phyloP scores from a whole-genome alignment of 2,888 invertebrate species.

The Kryphioiulus occultus region DNA sequence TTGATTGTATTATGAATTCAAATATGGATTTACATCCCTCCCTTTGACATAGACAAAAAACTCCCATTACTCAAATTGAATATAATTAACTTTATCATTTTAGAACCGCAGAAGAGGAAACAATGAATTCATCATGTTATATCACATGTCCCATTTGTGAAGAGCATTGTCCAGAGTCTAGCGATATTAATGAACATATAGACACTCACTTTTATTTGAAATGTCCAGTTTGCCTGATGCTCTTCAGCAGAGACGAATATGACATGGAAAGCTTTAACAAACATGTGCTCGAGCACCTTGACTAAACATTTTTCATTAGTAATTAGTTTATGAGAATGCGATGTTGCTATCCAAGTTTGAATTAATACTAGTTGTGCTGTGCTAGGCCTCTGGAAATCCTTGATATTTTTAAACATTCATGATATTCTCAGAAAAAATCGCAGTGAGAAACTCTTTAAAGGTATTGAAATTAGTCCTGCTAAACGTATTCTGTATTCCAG shows the following conservation, averaged over 20 bases:
- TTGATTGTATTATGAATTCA: no score
- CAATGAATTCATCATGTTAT: no score
- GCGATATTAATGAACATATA: slow-evolving; percentile 43
- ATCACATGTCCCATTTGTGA: slow-evolving; percentile 11
- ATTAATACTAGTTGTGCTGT: not conserved
- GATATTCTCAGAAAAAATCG: no score
- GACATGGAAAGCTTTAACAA: not conserved
- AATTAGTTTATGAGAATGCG: not conserved
- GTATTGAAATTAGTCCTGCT: no score
- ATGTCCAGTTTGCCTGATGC: not conserved
- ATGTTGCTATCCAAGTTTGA: not conserved
- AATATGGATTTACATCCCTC: no score
- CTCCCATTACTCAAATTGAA: no score
- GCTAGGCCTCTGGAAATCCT: not conserved
- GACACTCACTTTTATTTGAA: not conserved
- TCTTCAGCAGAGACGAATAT: not conserved
- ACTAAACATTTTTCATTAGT: not conserved
- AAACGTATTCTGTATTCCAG: not conserved
- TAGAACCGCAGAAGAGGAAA: slow-evolving; percentile 7
- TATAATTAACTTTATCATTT: no score
- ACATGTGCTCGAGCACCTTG: slow-evolving; percentile 13
- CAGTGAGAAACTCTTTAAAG: no score
- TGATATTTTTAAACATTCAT: not conserved
- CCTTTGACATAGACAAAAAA: no score
- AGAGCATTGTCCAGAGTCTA: not conserved